Evolutionary conservation across 2,797 vertebrate genomes (phyloP).

Genomic region (Mormyrus proboscirostris): DNA sequence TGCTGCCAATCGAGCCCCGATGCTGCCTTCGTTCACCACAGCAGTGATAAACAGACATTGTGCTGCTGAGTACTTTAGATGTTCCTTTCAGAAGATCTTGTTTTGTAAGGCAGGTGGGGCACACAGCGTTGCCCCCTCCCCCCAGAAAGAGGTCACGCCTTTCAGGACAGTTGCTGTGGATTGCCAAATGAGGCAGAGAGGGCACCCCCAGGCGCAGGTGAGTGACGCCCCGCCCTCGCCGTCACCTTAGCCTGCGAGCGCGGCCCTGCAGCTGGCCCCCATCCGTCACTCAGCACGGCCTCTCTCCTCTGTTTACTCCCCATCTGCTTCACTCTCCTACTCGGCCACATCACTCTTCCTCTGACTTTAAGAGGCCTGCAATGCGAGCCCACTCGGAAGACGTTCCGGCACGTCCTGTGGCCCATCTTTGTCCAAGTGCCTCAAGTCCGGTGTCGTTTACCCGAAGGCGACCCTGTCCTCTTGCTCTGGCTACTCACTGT

Average conservation of each 20-base stretch:
- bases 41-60: background rate
- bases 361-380: background rate
- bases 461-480: background rate
- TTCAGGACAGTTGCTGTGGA: background rate
- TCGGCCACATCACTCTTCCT: background rate
- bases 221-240: slow-evolving; percentile 29
- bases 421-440: background rate
- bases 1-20: background rate
- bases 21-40: background rate
- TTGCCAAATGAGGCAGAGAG: slow-evolving; percentile 21
- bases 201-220: slow-evolving; percentile 19
- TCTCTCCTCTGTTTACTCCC: slow-evolving; percentile 68
- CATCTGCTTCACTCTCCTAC: slow-evolving; percentile 63
- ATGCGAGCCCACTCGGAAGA: background rate
- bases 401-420: background rate
- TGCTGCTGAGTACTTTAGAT: background rate
- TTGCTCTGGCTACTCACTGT: background rate
- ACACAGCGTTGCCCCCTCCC: background rate
- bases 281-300: slow-evolving; percentile 66
- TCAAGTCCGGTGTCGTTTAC: background rate
- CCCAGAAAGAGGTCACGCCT: background rate
- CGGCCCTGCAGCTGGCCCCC: slow-evolving; percentile 57
- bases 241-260: slow-evolving; percentile 60
- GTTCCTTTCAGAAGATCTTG: background rate
- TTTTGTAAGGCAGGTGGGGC: background rate